Evolutionary conservation across 2,797 vertebrate species (phyloP), one percentile per base, ranked within the genome.

Genomic region (Notamacropus eugenii): DNA sequence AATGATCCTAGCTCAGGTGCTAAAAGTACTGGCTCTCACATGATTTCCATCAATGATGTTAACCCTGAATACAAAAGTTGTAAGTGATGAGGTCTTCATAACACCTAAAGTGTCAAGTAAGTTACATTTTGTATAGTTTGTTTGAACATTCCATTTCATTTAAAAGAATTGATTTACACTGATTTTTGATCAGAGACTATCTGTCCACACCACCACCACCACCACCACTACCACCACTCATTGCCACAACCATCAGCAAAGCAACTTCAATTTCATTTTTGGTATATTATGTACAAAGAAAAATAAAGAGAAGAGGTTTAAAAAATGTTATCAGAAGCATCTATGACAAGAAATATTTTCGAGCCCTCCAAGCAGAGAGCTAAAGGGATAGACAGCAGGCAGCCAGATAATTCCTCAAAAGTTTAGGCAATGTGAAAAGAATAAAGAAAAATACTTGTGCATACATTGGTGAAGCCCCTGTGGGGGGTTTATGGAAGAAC

Each of bases 21-120:
- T 97, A 62, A 90, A 97, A 93, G 13, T 57, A 10, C 90, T 97
- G 62, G 58, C 54, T 98, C n/a, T 93, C 95, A 40, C 10, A 97
- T 96, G 94, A 59, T 93, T 91, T 96, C 97, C 97, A 74, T 1
- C 92, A 95, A 58, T 90, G 29, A 96, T 91, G 96, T 16, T 91
- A 97, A 96, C 90, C 94, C 97, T 93, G 55, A 95, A 97, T 95
- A 96, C 93, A 96, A n/a, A 54, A 96, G 87, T 94, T 96, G 16
- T 62, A 96, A 97, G 24, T 50, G 91, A 95, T 91, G 54, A 55
- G 90, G 57, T 10, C 55, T 95, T 92, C 96, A 67, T 14, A 93
- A 56, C 22, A 92, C 55, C 55, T n/a, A 59, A 57, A 55, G 92
- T 46, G 29, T 9, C n/a, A 22, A 62, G 92, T 96, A 95, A 94